Evolutionary conservation across 2,113 vertebrate species (phyloP), one percentile per base, ranked within the genome.

Genomic region (Leucoraja erinaceus): DNA sequence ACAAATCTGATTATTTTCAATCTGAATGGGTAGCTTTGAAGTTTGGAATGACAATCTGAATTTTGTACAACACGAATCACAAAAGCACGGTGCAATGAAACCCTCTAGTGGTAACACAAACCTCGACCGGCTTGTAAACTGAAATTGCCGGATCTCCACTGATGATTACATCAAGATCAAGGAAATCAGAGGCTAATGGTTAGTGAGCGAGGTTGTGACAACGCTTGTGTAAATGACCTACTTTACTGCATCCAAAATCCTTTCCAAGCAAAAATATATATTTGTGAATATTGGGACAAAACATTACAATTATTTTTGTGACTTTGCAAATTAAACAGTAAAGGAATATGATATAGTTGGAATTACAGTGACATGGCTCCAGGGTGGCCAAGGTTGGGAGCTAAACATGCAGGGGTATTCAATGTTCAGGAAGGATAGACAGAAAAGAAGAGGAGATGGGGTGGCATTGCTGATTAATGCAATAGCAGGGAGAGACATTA

Each of bases 21-120:
- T 94, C 93, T 94, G 93, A 93, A 93, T 93, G 83, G 88, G 54
- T 38, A 72, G 93, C 93, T 95, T 93, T 93, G 93, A 95, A 95
- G 94, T 93, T 88, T 61, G 70, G 12, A 79, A 93, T 83, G 70
- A 90, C 38, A 28, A 79, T 94, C 66, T 75, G 95, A 94, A 95
- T 94, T 94, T 94, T 94, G 95, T 95, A 94, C 91, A 93, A 93
- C 93, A 38, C 94, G 94, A 95, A 86, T 95, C 94, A 94, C 95
- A 93, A 91, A 77, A 31, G 92, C 74, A 68, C 79, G 93, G 94
- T 72, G 92, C 79, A 92, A 78, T 93, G 93, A 94, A 93, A 90
- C 92, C 93, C 94, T 91, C 93, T 56, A n/a, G 93, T 16, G 90
- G 93, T 79, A 94, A 70, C 86, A 72, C 93, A 75, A 75, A 84